Evolutionary conservation across 2,888 invertebrate species (phyloP), one percentile per base, ranked within the genome.

Genomic region (Zygaena filipendulae): DNA sequence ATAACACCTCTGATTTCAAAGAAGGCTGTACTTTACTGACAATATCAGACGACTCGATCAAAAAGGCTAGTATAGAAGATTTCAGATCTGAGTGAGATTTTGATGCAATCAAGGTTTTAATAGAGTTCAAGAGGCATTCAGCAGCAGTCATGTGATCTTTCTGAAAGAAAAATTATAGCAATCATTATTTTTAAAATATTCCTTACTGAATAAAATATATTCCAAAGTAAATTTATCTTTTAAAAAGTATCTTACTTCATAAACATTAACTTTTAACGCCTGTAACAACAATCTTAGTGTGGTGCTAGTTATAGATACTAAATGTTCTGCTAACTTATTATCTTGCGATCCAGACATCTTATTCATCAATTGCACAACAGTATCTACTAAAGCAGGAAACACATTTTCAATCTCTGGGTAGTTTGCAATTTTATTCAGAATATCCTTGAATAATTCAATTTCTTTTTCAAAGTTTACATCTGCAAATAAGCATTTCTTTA

Each of bases 221-320:
- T n/a, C n/a, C n/a, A n/a, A n/a, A n/a, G n/a, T n/a, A n/a, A n/a
- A n/a, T n/a, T n/a, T n/a, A n/a, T n/a, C n/a, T n/a, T n/a, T n/a
- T n/a, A n/a, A n/a, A n/a, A n/a, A n/a, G n/a, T n/a, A n/a, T n/a
- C 52, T 47, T 47, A 56, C 56, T 35, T 39, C 21, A 23, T 27
- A 23, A 11, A 30, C 23, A 21, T 42, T 31, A 18, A 26, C 10
- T 30, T 39, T 40, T 11, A 45, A 40, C 19, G 39, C 32, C 9
- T 39, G 35, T 11, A 35, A 38, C 18, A 53, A 35, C 3, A 49
- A 37, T 38, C 46, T 49, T 1, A 68, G 35, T 4, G 58, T 23
- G 33, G 49, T 52, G 18, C 50, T 58, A 3, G 49, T 32, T 34
- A 53, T 49, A 5, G 30, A 34, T 11, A 68, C 31, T 9, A 48